phyloP scores from a whole-genome alignment of 2,113 vertebrate species.

The Cyphomyrus plagiostoma region DNA sequence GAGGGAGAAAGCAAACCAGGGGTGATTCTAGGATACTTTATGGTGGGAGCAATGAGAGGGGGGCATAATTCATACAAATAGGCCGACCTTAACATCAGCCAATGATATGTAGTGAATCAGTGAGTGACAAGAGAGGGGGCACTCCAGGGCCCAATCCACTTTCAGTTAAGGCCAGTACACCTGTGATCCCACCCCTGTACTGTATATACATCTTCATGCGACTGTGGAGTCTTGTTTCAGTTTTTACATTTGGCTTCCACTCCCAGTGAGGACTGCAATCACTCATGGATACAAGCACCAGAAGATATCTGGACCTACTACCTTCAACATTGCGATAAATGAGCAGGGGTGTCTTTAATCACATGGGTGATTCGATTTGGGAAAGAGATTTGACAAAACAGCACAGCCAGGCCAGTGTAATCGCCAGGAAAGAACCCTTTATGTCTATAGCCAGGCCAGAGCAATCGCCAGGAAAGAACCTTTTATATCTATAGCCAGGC shows the following conservation, averaged over 20 bases:
- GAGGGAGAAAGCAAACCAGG: background rate
- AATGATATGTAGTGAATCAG: background rate
- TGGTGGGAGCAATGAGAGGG: background rate
- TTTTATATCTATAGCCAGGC: background rate
- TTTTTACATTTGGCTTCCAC: background rate
- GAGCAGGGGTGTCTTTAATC: background rate
- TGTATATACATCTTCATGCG: background rate
- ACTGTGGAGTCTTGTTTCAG: background rate
- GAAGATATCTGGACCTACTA: background rate
- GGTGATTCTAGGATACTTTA: background rate
- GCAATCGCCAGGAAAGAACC: background rate
- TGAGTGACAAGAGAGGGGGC: background rate
- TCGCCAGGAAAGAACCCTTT: background rate
- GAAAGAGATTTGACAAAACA: background rate
- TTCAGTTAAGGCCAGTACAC: background rate
- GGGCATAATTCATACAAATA: background rate
- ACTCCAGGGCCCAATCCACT: background rate
- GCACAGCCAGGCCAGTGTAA: background rate
- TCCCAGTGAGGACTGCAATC: background rate
- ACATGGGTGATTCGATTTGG: background rate
- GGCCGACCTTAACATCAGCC: background rate
- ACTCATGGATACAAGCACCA: background rate
- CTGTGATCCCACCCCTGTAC: background rate
- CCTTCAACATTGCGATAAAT: background rate
- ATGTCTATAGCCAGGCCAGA: background rate